A percentile compares a stretch with the other conserved stretches of the same genome.
These are phyloP conservation scores for Antedon mediterranea DNA, from an alignment of 53 echinoderm and acorn worm species.

Conservation along the genomic window DNA sequence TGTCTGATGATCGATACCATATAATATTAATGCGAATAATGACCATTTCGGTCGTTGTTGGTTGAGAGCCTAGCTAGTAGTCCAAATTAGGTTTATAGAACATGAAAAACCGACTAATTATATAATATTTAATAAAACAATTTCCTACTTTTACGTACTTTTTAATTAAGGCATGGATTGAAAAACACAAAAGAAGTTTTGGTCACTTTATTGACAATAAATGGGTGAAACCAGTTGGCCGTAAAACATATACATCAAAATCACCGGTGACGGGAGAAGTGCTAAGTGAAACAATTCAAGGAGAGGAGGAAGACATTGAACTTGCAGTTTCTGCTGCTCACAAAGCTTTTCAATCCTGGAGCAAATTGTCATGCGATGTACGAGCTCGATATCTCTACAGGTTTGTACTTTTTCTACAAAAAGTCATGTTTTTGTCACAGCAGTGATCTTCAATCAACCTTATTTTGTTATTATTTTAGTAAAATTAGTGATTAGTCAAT, in stretches of 20 bases:
- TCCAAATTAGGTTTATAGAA: no score
- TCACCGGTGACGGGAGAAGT: constrained; percentile 70
- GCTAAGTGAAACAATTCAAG: constrained; percentile 74
- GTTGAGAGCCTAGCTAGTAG: no score
- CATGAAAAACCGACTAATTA: no score
- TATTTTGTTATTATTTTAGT: no score
- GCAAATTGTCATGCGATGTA: constrained; percentile 80
- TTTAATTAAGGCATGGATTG: constrained; percentile 76
- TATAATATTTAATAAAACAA: no score
- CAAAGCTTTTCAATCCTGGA: constrained; percentile 84
- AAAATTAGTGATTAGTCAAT: no score
- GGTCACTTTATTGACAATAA: constrained; percentile 97
- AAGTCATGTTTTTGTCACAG: no score
- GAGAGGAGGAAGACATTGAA: constrained; percentile 84
- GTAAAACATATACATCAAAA: constrained; percentile 62
- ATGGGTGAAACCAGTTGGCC: constrained; percentile 79
- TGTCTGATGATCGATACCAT: no score
- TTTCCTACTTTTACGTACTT: no score
- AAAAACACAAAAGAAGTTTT: constrained; percentile 61
- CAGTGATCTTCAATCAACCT: no score
- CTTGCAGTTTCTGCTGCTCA: constrained; percentile 67
- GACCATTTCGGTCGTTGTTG: no score
- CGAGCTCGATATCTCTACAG: constrained; percentile 91
- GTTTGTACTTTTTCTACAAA: constrained; percentile 18
- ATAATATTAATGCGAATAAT: no score